Evolutionary conservation across 2,113 vertebrate genomes (phyloP), one percentile per base, ranked within the genome.

Genomic region (Uropsilus gracilis): DNA sequence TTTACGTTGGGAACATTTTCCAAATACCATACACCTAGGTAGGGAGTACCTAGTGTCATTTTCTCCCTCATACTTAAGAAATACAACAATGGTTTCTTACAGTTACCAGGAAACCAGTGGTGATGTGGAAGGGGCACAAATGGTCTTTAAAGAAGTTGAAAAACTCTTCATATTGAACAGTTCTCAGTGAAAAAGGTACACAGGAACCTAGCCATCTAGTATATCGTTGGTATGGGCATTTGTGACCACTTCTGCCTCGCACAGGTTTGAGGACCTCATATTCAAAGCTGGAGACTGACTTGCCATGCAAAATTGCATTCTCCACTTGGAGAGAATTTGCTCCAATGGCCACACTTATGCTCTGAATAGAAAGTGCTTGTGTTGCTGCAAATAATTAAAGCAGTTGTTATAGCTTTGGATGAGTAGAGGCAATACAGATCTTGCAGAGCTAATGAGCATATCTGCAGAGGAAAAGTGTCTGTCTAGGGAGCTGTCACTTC

Each of bases 161-260:
- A 99, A 99, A 96, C 98, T 99, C 91, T 99, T 99, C 98, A 99
- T 97, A 99, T 99, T 34, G 99, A 99, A 91, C 99, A 99, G 95
- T 99, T 99, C 98, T 99, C 99, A 12, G 98, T 99, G 81, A 99
- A 99, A 98, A 99, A 99, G 99, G 99, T 99, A 97, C 66, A 98
- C 80, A 26, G 76, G n/a, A 77, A 20, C 32, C 30, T 53, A n/a
- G n/a, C n/a, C n/a, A n/a, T n/a, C n/a, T n/a, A 26, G 20, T 28
- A 8, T 37, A 1, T 39, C 11, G 1, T 50, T 63, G 3, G 14
- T 14, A 16, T 22, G 2, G 30, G 2, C 13, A 0, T 66, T 26
- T 9, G 16, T 68, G n/a, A 34, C 24, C 4, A 1, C 8, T 0
- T 0, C 16, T 11, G 4, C 63, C 42, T 88, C 12, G 13, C 18